A percentile compares a stretch with the other conserved stretches of the same genome.
These are phyloP conservation scores for Pogonocichla stellata DNA, from an alignment of 2,113 vertebrate genomes.

Conservation along the genomic window DNA sequence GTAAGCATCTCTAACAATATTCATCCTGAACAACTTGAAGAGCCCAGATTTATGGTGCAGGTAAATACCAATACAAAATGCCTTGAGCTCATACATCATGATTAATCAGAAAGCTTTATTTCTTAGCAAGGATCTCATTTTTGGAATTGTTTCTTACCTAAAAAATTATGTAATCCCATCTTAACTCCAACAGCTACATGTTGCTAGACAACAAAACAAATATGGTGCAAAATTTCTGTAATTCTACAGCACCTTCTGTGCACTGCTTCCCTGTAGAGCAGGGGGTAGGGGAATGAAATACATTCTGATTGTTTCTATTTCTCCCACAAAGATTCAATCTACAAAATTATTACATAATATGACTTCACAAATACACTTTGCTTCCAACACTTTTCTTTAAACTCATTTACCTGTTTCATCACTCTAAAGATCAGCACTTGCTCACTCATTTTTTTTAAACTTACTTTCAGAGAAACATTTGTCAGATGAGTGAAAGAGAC, in stretches of 20 bases:
- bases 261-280: not conserved
- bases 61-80: not conserved
- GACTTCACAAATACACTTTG: not conserved
- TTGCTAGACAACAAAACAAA: not conserved
- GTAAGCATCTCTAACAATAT: not conserved
- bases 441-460: not conserved
- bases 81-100: not conserved
- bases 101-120: not conserved
- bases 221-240: not conserved
- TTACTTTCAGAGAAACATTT: not conserved
- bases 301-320: not conserved
- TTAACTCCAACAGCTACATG: not conserved
- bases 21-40: not conserved
- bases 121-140: not conserved
- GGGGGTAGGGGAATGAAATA: fast-evolving
- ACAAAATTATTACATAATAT: not conserved
- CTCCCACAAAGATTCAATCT: not conserved
- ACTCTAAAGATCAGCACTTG: not conserved
- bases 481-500: not conserved
- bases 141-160: not conserved
- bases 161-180: not conserved
- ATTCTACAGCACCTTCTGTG: not conserved
- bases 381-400: not conserved
- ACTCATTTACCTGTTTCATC: not conserved
- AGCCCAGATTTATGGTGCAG: not conserved